A percentile compares a stretch with the other conserved stretches of the same genome.
Conservation (phyloP, 2,113 vertebrate species). For the Sterrhoptilus dennistouni region DNA sequence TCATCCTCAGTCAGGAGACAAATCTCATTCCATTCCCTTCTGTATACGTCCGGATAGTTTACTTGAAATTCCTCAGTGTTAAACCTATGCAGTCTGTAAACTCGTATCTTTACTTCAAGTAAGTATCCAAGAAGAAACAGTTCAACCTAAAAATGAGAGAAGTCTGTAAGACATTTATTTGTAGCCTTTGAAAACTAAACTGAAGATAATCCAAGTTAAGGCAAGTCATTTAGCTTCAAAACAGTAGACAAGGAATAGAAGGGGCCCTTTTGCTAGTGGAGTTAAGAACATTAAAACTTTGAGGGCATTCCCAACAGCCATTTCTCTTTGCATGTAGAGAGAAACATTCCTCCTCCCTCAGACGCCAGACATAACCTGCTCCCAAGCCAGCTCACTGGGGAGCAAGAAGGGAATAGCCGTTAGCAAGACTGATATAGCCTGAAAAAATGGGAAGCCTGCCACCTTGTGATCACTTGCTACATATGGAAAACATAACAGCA, state of each 20-base stretch:
- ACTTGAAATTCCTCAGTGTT: constrained; percentile 77
- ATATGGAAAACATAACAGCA: neutral
- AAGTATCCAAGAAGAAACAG: constrained; percentile 78
- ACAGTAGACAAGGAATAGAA: neutral
- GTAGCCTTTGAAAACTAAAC: neutral
- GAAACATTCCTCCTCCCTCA: neutral
- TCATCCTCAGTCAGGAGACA: constrained; percentile 79
- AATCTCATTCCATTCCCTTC: constrained; percentile 78
- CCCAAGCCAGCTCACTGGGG: neutral
- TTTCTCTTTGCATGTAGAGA: neutral
- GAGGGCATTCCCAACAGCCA: neutral
- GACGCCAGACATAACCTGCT: neutral
- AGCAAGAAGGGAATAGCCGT: neutral
- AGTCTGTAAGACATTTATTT: neutral
- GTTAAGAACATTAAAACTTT: neutral
- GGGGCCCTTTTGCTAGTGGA: neutral
- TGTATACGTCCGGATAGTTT: constrained; percentile 68
- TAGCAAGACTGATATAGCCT: neutral
- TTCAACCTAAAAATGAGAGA: constrained; percentile 72
- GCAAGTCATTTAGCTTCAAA: neutral
- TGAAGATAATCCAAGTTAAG: neutral
- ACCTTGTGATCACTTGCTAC: constrained; percentile 23
- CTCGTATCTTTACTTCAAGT: constrained; percentile 78
- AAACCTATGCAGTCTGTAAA: constrained; percentile 78
- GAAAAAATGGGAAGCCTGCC: constrained; percentile 13